Evolutionary conservation across 2,888 invertebrate species (phyloP).

Genomic region (Rhyacophila evoluta): DNA sequence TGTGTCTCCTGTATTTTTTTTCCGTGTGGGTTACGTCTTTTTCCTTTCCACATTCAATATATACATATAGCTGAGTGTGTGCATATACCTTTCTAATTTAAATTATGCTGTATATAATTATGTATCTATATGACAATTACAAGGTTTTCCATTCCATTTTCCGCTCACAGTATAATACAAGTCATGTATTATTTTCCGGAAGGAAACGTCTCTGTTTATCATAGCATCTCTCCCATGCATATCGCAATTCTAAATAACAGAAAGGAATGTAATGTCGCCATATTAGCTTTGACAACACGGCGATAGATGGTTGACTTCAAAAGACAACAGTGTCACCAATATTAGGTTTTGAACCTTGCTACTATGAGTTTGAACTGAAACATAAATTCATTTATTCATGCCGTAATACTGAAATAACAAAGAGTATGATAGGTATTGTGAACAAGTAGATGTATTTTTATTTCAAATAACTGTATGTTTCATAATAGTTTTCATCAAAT

Average conservation of each 20-base stretch:
- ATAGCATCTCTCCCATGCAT: neutral
- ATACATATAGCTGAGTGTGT: too few relatives aligned
- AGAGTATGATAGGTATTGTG: too few relatives aligned
- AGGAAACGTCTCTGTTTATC: neutral
- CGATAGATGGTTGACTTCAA: conserved; percentile 7
- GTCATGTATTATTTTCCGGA: neutral
- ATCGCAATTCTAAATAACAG: neutral
- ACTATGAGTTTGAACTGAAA: neutral
- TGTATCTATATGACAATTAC: too few relatives aligned
- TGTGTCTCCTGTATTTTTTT: too few relatives aligned
- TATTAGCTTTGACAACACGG: neutral
- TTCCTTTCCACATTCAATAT: too few relatives aligned
- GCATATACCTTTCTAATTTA: too few relatives aligned
- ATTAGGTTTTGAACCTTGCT: conserved; percentile 1
- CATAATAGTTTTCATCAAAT: too few relatives aligned
- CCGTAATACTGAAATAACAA: too few relatives aligned
- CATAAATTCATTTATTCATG: conserved; percentile 17
- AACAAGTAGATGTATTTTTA: too few relatives aligned
- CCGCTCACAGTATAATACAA: neutral
- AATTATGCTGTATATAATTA: too few relatives aligned
- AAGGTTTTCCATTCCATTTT: neutral
- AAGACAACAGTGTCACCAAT: neutral
- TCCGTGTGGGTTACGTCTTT: too few relatives aligned
- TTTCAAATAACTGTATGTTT: too few relatives aligned
- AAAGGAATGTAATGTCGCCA: neutral